Evolutionary conservation across 64 coral and sea anemone species (phyloP).

Genomic region (Montipora capricornis): DNA sequence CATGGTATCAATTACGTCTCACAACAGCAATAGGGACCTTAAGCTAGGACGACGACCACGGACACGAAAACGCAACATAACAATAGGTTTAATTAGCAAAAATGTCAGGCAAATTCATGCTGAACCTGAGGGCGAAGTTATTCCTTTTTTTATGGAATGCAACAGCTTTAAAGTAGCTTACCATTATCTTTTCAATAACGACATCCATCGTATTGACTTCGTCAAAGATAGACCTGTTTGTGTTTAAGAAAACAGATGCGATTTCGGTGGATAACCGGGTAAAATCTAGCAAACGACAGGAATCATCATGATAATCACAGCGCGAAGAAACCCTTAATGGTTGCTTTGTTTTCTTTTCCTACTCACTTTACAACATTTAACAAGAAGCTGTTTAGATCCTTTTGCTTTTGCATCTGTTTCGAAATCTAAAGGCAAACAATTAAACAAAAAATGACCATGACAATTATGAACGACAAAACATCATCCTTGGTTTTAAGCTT

Average conservation of each 20-base stretch:
- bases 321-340: neutral
- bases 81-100: no score
- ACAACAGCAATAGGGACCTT: no score
- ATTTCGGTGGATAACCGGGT: neutral
- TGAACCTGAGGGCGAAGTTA: no score
- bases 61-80: no score
- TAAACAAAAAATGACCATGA: no score
- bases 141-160: no score
- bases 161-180: slow-evolving; percentile 7
- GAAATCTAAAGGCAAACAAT: slow-evolving; percentile 68
- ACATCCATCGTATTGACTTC: slow-evolving; percentile 97
- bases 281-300: neutral
- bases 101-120: no score
- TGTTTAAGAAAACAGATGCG: slow-evolving; percentile 17
- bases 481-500: no score
- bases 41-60: no score
- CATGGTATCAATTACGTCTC: no score
- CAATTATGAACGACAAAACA: no score
- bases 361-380: slow-evolving; percentile 92
- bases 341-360: neutral
- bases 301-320: neutral
- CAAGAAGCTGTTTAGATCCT: slow-evolving; percentile 94
- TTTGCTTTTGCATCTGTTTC: slow-evolving; percentile 97
- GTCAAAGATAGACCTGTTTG: slow-evolving; percentile 89
- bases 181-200: slow-evolving; percentile 98